Evolutionary conservation across 2,888 invertebrate genomes (phyloP).

Genomic region (Athalia circularis): DNA sequence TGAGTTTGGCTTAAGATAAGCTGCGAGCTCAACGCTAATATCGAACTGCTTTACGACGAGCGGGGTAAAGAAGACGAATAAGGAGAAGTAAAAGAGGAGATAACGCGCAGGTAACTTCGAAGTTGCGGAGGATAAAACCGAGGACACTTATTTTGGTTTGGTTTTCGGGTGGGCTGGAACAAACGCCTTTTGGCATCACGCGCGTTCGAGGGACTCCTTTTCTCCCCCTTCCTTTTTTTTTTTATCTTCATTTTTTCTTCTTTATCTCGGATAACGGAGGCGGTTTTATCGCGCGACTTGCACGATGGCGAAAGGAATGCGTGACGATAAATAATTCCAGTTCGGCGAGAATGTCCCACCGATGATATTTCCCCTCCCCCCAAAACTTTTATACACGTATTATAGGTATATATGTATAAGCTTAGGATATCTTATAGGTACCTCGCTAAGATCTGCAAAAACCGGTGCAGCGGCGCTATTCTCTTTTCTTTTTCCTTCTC

Average conservation of each 20-base stretch:
- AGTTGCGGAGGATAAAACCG: slow-evolving; percentile 33
- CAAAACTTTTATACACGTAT: not conserved
- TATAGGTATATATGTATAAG: too few species aligned
- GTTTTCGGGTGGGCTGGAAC: slow-evolving; percentile 27
- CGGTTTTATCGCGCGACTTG: slow-evolving; percentile 32
- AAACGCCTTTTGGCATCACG: slow-evolving; percentile 7
- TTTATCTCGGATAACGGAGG: slow-evolving; percentile 41
- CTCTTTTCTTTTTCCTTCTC: too few species aligned
- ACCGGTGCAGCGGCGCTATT: too few species aligned
- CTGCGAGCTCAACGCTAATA: slow-evolving; percentile 32
- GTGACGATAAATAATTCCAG: slow-evolving; percentile 34
- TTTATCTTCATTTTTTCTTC: not conserved
- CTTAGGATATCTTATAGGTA: too few species aligned
- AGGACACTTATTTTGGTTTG: slow-evolving; percentile 34
- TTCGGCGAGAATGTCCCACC: not conserved
- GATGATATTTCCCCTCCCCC: slow-evolving; percentile 1
- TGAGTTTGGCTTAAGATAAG: slow-evolving; percentile 32
- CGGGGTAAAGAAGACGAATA: not conserved
- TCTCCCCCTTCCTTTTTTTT: not conserved
- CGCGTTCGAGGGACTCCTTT: too few species aligned
- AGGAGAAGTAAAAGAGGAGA: slow-evolving; percentile 33
- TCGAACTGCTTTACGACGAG: slow-evolving; percentile 38
- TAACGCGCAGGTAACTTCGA: slow-evolving; percentile 26
- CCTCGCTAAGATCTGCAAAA: too few species aligned
- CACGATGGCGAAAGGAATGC: slow-evolving; percentile 14